Evolutionary conservation across 92 coral and sea anemone genomes (phyloP).

Genomic region (Epizoanthus illoricatus): DNA sequence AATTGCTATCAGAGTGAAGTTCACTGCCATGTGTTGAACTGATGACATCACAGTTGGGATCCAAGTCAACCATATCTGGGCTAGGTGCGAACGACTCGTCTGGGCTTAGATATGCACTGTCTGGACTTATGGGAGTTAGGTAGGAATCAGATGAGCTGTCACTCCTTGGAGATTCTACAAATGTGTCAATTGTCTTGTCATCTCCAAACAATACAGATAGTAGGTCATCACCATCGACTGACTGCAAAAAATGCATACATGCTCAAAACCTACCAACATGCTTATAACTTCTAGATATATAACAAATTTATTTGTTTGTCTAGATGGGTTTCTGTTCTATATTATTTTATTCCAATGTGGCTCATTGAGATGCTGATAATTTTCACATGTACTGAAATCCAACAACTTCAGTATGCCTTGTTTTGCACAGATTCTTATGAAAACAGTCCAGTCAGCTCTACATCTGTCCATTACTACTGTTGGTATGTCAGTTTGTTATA

Average conservation of each 20-base stretch:
- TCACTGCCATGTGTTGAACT: constrained; percentile 62
- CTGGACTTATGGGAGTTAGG: constrained; percentile 79
- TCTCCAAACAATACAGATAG: constrained; percentile 23
- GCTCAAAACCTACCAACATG: background rate
- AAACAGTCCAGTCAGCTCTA: no score
- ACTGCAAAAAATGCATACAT: background rate
- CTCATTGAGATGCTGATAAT: no score
- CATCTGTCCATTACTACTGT: no score
- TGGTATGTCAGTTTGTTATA: no score
- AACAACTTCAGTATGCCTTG: no score
- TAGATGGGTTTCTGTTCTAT: background rate
- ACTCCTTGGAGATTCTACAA: constrained; percentile 56
- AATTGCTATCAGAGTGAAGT: constrained; percentile 45
- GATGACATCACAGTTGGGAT: constrained; percentile 47
- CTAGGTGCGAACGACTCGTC: constrained; percentile 30
- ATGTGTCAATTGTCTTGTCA: constrained; percentile 19
- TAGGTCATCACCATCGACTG: constrained; percentile 12
- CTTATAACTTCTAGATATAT: background rate
- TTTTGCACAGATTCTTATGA: no score
- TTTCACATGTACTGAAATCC: no score
- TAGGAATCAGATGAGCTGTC: constrained; percentile 73
- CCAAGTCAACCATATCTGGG: constrained; percentile 51
- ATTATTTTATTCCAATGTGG: no score
- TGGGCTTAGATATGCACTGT: constrained; percentile 40
- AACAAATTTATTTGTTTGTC: background rate